Evolutionary conservation across 1,140 invertebrate genomes (phyloP), one percentile per base, ranked within the genome.

Genomic region (Pseudomyrmex gracilis): DNA sequence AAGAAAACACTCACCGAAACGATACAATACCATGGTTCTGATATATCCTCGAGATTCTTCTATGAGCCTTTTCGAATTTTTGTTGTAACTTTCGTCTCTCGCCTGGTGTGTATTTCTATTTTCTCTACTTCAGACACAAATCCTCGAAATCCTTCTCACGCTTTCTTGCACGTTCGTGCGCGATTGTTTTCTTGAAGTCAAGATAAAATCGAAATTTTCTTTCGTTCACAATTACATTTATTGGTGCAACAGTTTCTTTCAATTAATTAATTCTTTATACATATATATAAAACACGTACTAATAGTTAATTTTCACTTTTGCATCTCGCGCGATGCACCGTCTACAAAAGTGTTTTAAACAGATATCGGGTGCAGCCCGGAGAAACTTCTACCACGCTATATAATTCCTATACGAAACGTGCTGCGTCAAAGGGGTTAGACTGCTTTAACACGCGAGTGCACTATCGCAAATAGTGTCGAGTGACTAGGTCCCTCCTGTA

Each of bases 1-100:
- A 51, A 2, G 47, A 71, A 87, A 86, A 78, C 55, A 78, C 60
- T 15, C 70, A 22, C 17, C 45, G 43, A 68, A 70, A 51, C 17
- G 22, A 58, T 20, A 24, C 17, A 53, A 45, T 43, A 45, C 49
- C 73, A 24, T 15, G 51, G 68, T 78, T 73, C 61, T 24, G 5
- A 83, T 53, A 60, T 45, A 63, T 80, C 78, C 15, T 78, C 43
- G 24, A 12, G 20, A 1, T 49, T 70, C 22, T 70, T 22, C 43
- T 17, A 12, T 13, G 34, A 58, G 10, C 8, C 47, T 43, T 74
- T 24, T 66, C 45, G 15, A 76, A 20, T 64, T 64, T 64, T 76
- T 20, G 12, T 34, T 17, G 12, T 22, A 51, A 34, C 4, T 12
- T 22, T 4, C 55, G 55, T 34, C 34, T 34, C 34, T 34, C 34